Evolutionary conservation across 2,888 invertebrate genomes (phyloP).

Genomic region (Temnothorax unifasciatus): DNA sequence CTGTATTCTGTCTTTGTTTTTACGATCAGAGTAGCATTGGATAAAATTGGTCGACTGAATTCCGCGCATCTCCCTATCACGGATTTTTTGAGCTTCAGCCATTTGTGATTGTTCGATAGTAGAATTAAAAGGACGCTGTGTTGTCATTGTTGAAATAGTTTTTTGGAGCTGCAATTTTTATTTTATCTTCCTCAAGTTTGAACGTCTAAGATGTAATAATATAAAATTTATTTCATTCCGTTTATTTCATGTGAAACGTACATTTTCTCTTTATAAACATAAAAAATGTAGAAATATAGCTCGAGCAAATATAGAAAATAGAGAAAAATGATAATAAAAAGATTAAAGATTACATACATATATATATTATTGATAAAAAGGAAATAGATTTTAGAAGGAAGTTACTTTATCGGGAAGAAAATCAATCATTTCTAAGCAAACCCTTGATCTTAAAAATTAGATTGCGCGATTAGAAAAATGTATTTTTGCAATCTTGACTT

Average conservation of each 20-base stretch:
- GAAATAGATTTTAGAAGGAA: not conserved
- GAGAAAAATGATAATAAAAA: not conserved
- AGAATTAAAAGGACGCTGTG: not conserved
- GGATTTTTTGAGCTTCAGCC: not conserved
- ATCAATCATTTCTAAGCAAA: not conserved
- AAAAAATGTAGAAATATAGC: not conserved
- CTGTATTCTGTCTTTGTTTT: not conserved
- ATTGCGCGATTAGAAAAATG: not conserved
- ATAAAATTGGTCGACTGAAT: not conserved
- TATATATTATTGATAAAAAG: not conserved
- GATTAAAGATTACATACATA: not conserved
- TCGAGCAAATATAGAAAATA: not conserved
- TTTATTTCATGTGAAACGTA: not conserved
- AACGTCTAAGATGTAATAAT: not conserved
- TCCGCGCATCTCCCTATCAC: not conserved
- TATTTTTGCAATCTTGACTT: too few relatives aligned
- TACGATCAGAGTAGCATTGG: not conserved
- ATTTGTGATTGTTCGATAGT: not conserved
- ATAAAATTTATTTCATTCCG: not conserved
- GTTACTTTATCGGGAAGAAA: not conserved
- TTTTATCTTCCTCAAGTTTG: not conserved
- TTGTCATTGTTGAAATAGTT: not conserved
- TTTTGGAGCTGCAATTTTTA: constrained; percentile 7
- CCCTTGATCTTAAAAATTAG: not conserved
- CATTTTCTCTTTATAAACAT: not conserved